These are phyloP conservation scores for Ommatoiulus sabulosus DNA, from an alignment of 2,888 invertebrate species.

Conservation along the genomic window DNA sequence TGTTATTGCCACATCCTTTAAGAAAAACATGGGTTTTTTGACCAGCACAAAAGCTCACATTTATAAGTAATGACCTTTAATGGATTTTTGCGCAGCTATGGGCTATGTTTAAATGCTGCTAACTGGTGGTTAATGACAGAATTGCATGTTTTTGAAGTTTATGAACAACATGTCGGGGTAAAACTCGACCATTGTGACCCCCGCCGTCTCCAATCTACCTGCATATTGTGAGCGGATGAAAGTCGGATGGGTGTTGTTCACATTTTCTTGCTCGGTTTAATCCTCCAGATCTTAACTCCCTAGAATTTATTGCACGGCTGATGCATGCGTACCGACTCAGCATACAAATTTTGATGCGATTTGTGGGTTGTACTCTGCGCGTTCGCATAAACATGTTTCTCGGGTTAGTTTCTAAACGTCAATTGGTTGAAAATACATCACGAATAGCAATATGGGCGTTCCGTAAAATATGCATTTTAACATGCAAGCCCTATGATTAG, in stretches of 20 bases:
- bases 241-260: conserved; percentile 5
- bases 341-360: conserved; percentile 19
- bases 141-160: conserved; percentile 15
- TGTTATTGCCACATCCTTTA: background rate
- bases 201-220: background rate
- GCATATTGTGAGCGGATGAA: background rate
- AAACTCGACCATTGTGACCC: conserved; percentile 5
- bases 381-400: conserved; percentile 18
- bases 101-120: background rate
- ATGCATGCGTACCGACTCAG: background rate
- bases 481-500: conserved; percentile 49
- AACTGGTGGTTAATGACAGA: conserved; percentile 35
- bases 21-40: background rate
- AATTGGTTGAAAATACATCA: conserved; percentile 18
- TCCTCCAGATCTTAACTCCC: background rate
- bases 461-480: conserved; percentile 46
- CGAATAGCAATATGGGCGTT: conserved; percentile 25
- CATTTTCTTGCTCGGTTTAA: background rate
- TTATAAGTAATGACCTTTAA: conserved; percentile 17
- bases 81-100: conserved; percentile 1
- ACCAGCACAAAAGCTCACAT: background rate
- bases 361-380: background rate
- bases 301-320: conserved; percentile 10
- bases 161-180: conserved; percentile 9
- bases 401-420: conserved; percentile 11